Base-by-base conservation (phyloP, 2,113 vertebrate genomes). In the Argyrosomus japonicus region DNA sequence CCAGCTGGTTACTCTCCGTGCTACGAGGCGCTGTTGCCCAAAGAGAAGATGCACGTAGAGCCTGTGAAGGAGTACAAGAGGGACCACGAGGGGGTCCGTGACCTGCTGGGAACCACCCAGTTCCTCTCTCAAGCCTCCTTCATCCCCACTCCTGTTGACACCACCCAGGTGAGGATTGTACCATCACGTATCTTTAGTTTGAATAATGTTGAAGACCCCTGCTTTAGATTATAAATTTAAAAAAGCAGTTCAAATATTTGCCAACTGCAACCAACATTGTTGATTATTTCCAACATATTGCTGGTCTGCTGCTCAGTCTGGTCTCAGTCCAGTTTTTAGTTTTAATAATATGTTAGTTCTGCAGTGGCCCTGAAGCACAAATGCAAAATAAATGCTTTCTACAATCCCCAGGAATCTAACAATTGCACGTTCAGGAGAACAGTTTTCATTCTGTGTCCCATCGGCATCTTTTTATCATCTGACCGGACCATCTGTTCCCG, bases 61-160 rank as follows among this genome's bases (percentile, higher is more conserved):
- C 95, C 98, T 75, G 97, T 99, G 84, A 99, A 99, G 93, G 98
- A 98, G 81, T 99, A 99, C 88, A 99, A 99, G 88, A 96, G 98
- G 80, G 98, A 99, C 90, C 86, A 91, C 3, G 96, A 97, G 18
- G 97, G 96, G 36, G 87, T 99, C 67, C 95, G 98, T 23, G 96
- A 99, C 91, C 95, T 99, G 74, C 78, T 99, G 95, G 98, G 98
- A 77, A 99, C 97, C 77, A 97, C 97, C 21, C 93, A 96, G 79
- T 97, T 98, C 85, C 96, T 99, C 9, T 98, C 98, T 0, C 97
- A 99, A 91, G 96, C 98, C 65, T 98, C 98, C 51, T 99, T 98
- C 89, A 98, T 98, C 79, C 98, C 98, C 50, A 96, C 94, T 53
- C 98, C 98, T 64, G 97, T 99, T 77, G 97, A 99, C 63, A 99